A percentile compares a stretch with the other conserved stretches of the same genome.
Conservation (phyloP, 2,888 invertebrate species). For the Microctonus brassicae region DNA sequence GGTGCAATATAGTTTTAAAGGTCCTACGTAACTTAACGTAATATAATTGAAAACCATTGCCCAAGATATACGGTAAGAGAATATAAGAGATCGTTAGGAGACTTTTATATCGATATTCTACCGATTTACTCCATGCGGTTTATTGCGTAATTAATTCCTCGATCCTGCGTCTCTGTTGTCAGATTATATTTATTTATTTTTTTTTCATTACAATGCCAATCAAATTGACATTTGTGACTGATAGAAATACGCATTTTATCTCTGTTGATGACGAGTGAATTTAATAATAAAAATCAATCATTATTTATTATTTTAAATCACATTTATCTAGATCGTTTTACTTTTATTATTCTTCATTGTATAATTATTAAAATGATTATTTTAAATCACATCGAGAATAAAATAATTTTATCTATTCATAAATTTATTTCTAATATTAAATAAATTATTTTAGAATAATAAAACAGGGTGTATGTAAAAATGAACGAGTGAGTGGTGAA, state of each 20-base stretch:
- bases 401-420: no score
- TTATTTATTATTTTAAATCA: no score
- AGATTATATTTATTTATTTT: conserved; percentile 10
- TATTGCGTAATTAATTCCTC: conserved; percentile 19
- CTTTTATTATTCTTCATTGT: no score
- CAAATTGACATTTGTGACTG: conserved; percentile 12
- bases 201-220: conserved; percentile 2
- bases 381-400: no score
- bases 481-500: background rate
- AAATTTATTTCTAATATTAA: no score
- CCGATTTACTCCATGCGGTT: background rate
- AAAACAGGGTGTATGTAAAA: background rate
- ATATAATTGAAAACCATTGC: conserved; percentile 44
- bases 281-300: background rate
- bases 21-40: conserved; percentile 41
- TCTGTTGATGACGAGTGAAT: background rate
- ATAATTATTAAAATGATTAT: background rate
- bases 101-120: conserved; percentile 29
- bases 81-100: conserved; percentile 18
- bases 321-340: background rate
- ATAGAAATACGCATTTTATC: background rate
- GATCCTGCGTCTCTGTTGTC: background rate
- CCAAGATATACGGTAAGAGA: conserved; percentile 43
- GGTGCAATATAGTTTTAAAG: conserved; percentile 36
- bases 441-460: background rate